phyloP scores from a whole-genome alignment of 1,140 invertebrate genomes.

The Bombus waltoni region DNA sequence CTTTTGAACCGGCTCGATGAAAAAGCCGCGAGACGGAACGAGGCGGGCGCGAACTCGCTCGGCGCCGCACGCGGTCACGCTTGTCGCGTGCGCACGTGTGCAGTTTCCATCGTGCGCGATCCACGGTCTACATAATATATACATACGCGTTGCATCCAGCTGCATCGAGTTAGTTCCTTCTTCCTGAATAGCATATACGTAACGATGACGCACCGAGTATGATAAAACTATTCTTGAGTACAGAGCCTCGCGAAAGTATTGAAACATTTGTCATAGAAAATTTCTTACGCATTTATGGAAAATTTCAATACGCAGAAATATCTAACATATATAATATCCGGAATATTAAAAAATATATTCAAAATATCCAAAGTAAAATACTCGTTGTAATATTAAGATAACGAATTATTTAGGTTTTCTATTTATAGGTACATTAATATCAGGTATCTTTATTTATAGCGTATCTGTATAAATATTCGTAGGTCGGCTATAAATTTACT shows the following conservation, averaged over 20 bases:
- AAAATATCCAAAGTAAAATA: not conserved
- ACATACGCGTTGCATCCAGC: not conserved
- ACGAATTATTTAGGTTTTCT: too few relatives aligned
- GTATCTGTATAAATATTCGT: not conserved
- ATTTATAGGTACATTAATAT: too few relatives aligned
- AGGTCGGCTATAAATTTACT: too few relatives aligned
- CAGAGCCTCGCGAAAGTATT: not conserved
- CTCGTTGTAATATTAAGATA: too few relatives aligned
- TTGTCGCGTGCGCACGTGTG: slow-evolving; percentile 25
- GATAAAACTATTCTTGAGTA: not conserved
- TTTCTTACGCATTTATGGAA: too few relatives aligned
- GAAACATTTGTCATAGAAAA: too few relatives aligned
- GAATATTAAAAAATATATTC: not conserved
- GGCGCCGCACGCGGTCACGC: slow-evolving; percentile 1
- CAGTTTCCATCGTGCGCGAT: slow-evolving; percentile 8
- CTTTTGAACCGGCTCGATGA: slow-evolving; percentile 42
- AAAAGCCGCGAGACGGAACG: slow-evolving; percentile 26
- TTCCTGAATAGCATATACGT: not conserved
- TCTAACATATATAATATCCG: not conserved
- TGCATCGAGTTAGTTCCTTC: slow-evolving; percentile 1
- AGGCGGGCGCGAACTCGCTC: not conserved
- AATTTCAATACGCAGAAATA: not conserved
- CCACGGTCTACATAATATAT: not conserved
- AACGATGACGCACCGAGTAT: not conserved
- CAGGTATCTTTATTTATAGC: too few relatives aligned